phyloP scores from a whole-genome alignment of 2,113 vertebrate genomes.

The Rhegmatorhina hoffmannsi region DNA sequence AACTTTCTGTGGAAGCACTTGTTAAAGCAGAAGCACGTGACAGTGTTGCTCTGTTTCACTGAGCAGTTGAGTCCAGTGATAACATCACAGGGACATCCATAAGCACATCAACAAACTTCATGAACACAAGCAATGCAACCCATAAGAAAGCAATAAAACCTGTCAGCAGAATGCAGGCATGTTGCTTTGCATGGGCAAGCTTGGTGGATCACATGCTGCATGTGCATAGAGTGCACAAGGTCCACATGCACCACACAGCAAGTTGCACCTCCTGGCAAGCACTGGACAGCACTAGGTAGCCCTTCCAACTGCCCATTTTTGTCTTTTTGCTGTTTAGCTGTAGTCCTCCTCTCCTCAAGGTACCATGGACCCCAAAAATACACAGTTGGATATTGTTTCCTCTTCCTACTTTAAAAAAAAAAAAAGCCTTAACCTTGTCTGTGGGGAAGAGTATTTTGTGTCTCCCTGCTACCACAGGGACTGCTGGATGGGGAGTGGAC shows the following conservation, averaged over 20 bases:
- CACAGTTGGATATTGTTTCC: background rate
- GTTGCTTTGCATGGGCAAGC: background rate
- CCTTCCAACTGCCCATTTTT: background rate
- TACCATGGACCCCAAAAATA: background rate
- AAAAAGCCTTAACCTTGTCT: background rate
- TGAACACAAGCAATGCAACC: background rate
- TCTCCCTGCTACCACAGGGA: background rate
- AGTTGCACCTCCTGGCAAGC: background rate
- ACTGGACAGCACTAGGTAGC: background rate
- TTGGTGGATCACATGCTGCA: background rate
- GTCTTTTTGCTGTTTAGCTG: background rate
- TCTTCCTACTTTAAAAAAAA: background rate
- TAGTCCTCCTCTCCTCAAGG: background rate
- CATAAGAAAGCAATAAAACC: background rate
- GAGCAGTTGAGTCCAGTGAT: background rate
- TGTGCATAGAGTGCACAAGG: accelerated
- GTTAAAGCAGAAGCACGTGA: background rate
- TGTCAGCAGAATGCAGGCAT: background rate
- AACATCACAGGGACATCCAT: background rate
- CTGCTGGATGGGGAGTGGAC: background rate
- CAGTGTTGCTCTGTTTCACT: background rate
- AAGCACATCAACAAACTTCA: background rate
- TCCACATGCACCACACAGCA: background rate
- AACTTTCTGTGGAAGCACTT: background rate
- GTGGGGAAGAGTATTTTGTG: background rate